phyloP scores from a whole-genome alignment of 2,113 vertebrate species.

The Hypocryptadius cinnamomeus region DNA sequence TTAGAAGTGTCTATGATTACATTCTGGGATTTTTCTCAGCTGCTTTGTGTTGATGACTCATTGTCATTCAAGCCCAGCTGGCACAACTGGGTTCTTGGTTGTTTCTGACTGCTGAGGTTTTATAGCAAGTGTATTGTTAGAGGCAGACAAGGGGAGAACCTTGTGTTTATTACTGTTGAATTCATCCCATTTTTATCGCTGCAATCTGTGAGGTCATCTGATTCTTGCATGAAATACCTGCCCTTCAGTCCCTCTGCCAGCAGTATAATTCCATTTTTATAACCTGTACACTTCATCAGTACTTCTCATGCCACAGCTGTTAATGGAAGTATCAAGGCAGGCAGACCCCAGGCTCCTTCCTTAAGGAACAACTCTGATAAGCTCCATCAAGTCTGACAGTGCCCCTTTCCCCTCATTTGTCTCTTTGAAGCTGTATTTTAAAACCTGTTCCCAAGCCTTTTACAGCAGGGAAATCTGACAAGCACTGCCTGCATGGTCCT shows the following conservation, averaged over 20 bases:
- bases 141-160: neutral
- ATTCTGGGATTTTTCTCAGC: neutral
- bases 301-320: neutral
- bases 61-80: neutral
- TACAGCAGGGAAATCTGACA: neutral
- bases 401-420: neutral
- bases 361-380: neutral
- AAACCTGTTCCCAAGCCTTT: neutral
- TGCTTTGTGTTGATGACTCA: constrained; percentile 23
- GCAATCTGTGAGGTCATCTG: constrained; percentile 1
- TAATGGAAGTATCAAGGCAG: neutral
- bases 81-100: neutral
- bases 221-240: neutral
- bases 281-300: neutral
- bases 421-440: neutral
- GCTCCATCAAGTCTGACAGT: neutral
- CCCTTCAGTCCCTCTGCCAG: neutral
- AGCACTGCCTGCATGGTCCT: neutral
- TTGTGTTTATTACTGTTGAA: neutral
- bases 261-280: neutral
- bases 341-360: neutral
- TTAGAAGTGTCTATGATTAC: neutral
- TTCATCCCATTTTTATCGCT: neutral
- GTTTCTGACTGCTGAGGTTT: neutral
- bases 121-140: neutral